Evolutionary conservation across 2,113 vertebrate species (phyloP).

Genomic region (Muntiacus reevesi): DNA sequence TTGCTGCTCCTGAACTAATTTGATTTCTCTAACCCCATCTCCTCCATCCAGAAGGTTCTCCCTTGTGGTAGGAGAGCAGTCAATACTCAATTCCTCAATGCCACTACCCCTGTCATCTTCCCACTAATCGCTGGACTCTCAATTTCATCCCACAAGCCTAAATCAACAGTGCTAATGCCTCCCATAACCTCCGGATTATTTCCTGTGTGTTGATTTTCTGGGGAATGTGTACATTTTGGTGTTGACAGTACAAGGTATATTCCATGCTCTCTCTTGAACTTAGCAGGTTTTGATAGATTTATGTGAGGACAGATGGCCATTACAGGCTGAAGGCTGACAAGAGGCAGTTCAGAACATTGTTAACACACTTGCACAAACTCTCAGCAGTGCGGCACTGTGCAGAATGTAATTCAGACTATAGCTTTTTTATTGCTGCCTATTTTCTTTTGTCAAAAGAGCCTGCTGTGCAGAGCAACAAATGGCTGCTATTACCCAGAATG

Average conservation of each 20-base stretch:
- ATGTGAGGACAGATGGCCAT: constrained; percentile 96
- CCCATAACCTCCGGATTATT: constrained; percentile 69
- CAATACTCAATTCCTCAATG: neutral
- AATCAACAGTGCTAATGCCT: constrained; percentile 70
- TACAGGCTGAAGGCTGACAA: constrained; percentile 96
- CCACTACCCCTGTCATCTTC: constrained; percentile 50
- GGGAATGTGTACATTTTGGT: constrained; percentile 74
- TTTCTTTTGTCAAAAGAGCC: constrained; percentile 91
- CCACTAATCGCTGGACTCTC: constrained; percentile 69
- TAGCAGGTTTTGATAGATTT: constrained; percentile 91
- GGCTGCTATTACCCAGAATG: constrained; percentile 93
- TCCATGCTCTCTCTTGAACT: constrained; percentile 84
- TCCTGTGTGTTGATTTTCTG: constrained; percentile 62
- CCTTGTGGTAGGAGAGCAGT: neutral
- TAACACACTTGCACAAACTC: constrained; percentile 98
- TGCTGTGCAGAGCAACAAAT: constrained; percentile 93
- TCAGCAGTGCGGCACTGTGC: constrained; percentile 84
- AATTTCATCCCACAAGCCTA: constrained; percentile 67
- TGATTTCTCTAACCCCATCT: neutral
- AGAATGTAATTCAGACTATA: constrained; percentile 90
- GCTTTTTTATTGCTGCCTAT: constrained; percentile 90
- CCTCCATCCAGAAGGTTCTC: neutral
- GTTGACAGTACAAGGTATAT: constrained; percentile 84
- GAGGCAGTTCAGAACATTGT: constrained; percentile 96
- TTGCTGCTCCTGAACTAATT: neutral